A percentile compares a stretch with the other conserved stretches of the same genome.
Evolutionary conservation across 2,888 invertebrate genomes (phyloP).

Genomic region (Ormyrus pomaceus): DNA sequence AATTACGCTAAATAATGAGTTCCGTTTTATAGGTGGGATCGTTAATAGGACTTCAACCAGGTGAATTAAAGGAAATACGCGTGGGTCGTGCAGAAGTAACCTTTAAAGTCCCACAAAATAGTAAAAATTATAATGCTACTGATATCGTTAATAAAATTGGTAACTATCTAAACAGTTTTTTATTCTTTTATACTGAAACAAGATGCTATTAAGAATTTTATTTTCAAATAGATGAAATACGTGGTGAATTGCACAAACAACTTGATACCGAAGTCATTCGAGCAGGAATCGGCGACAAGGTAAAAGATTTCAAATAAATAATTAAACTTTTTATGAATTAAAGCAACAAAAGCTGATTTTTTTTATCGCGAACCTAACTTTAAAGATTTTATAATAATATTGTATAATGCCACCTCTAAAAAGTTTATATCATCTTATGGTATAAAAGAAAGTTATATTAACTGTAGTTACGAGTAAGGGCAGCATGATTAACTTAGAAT

Average conservation of each 20-base stretch:
- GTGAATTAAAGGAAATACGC: slow-evolving; percentile 81
- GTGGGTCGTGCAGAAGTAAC: slow-evolving; percentile 87
- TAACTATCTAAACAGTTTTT: slow-evolving; percentile 68
- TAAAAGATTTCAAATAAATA: slow-evolving; percentile 71
- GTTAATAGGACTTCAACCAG: slow-evolving; percentile 82
- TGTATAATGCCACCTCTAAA: no score
- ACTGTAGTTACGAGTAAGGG: no score
- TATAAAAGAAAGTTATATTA: no score
- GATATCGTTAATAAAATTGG: slow-evolving; percentile 83
- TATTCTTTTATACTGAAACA: not conserved
- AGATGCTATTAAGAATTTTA: slow-evolving; percentile 2
- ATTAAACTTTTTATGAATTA: no score
- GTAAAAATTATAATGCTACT: slow-evolving; percentile 81
- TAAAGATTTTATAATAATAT: no score
- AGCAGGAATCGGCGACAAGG: slow-evolving; percentile 89
- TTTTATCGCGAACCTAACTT: no score
- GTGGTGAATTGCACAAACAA: slow-evolving; percentile 81
- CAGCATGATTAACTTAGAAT: no score
- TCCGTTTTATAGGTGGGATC: slow-evolving; percentile 75
- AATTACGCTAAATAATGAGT: no score
- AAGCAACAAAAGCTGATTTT: no score
- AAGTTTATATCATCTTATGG: no score
- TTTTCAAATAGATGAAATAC: slow-evolving; percentile 78
- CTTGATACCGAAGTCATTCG: slow-evolving; percentile 84
- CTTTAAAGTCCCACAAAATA: slow-evolving; percentile 83